Evolutionary conservation across 2,797 vertebrate genomes (phyloP), one percentile per base, ranked within the genome.

Genomic region (Acipenser oxyrinchus): DNA sequence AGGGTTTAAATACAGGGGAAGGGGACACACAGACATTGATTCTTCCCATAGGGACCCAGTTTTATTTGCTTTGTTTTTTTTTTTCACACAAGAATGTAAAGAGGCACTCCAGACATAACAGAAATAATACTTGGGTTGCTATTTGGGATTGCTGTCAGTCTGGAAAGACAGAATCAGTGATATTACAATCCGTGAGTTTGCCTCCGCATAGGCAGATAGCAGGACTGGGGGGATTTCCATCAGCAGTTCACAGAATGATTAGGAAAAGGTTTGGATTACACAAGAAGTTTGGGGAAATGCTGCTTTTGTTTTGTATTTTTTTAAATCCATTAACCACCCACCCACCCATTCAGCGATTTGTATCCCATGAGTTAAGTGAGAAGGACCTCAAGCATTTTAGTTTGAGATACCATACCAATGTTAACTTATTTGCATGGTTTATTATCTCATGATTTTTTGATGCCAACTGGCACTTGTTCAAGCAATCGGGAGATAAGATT

Each of bases 51-150:
- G 15, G 15, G 15, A 37, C 23, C 23, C 23, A 23, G 23, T 37
- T 37, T 37, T 37, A 3, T 37, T 37, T 1, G 2, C 0, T 37
- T 37, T 37, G n/a, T 81, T 80, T 84, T 86, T 90, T 90, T 85
- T 89, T 91, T 91, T 67, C 65, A 66, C 73, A 81, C 78, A 86
- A 86, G 86, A 87, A 88, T 89, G 84, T 84, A 83, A 4, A 37
- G 23, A 37, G 84, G 83, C 81, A 83, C 86, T 87, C 85, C 86
- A 91, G 88, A 90, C 88, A 91, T n/a, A n/a, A n/a, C n/a, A n/a
- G n/a, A n/a, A n/a, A n/a, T 89, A 90, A 91, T 91, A 91, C 89
- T 89, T 90, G 86, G 85, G 87, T 88, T 89, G 80, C 83, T 86
- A 77, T 78, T 70, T 87, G 85, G 23, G 23, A 79, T 77, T 77